A percentile compares a stretch with the other conserved stretches of the same genome.
phyloP scores from a whole-genome alignment of 2,888 invertebrate species.

The Odontomyia ornata region DNA sequence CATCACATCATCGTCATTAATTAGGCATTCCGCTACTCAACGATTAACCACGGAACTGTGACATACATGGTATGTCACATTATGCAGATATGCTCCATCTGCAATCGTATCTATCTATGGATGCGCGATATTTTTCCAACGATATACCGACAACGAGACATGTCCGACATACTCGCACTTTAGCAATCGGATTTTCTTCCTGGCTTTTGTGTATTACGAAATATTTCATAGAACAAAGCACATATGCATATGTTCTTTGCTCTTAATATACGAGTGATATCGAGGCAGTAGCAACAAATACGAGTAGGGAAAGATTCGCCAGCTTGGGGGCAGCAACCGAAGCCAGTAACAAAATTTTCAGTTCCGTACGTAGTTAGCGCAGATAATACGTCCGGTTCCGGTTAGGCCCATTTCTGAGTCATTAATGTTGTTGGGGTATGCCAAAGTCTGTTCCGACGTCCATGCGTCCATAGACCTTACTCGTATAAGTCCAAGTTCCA shows the following conservation, averaged over 20 bases:
- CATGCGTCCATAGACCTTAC: not conserved
- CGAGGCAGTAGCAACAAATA: no score
- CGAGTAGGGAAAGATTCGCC: not conserved
- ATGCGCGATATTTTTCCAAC: conserved; percentile 4
- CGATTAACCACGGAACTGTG: conserved; percentile 45
- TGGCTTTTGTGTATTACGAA: not conserved
- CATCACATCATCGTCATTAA: conserved; percentile 42
- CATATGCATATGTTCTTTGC: not conserved
- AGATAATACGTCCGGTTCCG: conserved; percentile 66
- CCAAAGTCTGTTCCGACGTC: not conserved
- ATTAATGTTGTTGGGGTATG: conserved; percentile 47
- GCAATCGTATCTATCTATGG: conserved; percentile 24
- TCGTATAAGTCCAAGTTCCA: not conserved
- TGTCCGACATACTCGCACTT: conserved; percentile 12
- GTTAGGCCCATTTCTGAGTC: conserved; percentile 61
- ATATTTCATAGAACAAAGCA: conserved; percentile 8
- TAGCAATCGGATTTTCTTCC: conserved; percentile 8
- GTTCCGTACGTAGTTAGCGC: conserved; percentile 60
- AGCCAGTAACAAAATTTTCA: conserved; percentile 45
- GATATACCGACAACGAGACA: conserved; percentile 10
- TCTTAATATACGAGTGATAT: no score
- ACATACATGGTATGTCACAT: conserved; percentile 22
- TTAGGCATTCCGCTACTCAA: conserved; percentile 48
- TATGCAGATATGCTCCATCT: conserved; percentile 41
- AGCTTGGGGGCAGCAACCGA: conserved; percentile 39